Conservation (phyloP, 2,113 vertebrate species). For the Pseudorhombus dupliciocellatus region DNA sequence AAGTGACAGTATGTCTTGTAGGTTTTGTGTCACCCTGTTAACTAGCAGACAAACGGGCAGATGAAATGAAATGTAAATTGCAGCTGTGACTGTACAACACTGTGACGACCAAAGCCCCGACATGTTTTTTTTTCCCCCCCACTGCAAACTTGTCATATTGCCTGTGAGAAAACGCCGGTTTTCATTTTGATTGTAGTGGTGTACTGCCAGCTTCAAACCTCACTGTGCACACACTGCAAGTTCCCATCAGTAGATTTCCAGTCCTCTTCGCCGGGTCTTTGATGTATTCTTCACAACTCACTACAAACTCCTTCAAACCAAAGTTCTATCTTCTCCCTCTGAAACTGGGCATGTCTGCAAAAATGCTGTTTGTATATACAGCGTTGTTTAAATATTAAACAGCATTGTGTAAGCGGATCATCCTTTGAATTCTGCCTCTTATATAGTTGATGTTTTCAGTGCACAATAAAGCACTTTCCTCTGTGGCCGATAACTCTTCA, state of each 20-base stretch:
- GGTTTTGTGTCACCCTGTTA: too few species aligned
- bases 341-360: slow-evolving; percentile 47
- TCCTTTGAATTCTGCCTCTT: slow-evolving; percentile 19
- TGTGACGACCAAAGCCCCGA: slow-evolving; percentile 34
- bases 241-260: slow-evolving; percentile 42
- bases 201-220: slow-evolving; percentile 30
- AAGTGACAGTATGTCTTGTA: too few species aligned
- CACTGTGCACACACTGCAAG: slow-evolving; percentile 30
- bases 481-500: not conserved
- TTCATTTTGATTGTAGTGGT: slow-evolving; percentile 22
- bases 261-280: slow-evolving; percentile 40
- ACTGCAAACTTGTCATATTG: slow-evolving; percentile 33
- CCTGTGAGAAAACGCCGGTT: slow-evolving; percentile 40
- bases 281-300: slow-evolving; percentile 65
- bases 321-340: slow-evolving; percentile 46
- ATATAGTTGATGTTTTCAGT: slow-evolving; percentile 12
- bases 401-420: slow-evolving; percentile 45
- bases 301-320: slow-evolving; percentile 40
- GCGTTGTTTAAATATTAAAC: slow-evolving; percentile 61
- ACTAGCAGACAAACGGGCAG: too few species aligned
- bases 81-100: not conserved
- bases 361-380: slow-evolving; percentile 51
- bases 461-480: not conserved
- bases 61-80: too few species aligned
- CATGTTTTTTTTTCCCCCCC: not conserved